Conservation (phyloP, 1,140 invertebrate species). For the Heliconius eleuchia region DNA sequence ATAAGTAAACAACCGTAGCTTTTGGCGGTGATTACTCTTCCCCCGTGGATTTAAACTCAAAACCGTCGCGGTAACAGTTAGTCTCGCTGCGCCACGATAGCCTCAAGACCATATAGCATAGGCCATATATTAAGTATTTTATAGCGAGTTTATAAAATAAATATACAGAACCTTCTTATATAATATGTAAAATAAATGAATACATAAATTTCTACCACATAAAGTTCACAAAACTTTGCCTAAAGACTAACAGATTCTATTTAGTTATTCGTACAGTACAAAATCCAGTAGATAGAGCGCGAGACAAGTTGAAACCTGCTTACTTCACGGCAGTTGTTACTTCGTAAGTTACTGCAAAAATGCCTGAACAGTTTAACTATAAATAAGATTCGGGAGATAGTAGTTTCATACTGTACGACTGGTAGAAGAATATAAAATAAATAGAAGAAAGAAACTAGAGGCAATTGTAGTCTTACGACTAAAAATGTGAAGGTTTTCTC, state of each 20-base stretch:
- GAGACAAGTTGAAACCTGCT: slow-evolving; percentile 42
- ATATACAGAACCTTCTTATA: background rate
- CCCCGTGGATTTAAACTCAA: too few species aligned
- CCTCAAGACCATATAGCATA: too few species aligned
- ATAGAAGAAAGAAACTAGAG: too few species aligned
- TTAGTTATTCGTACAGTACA: slow-evolving; percentile 29
- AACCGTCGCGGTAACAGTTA: too few species aligned
- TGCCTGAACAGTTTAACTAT: slow-evolving; percentile 40
- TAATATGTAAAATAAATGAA: background rate
- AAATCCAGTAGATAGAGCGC: slow-evolving; percentile 29
- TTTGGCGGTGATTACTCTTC: too few species aligned
- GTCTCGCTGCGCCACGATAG: too few species aligned
- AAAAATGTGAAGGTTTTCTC: too few species aligned
- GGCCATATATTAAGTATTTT: too few species aligned
- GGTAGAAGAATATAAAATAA: background rate
- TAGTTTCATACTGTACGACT: background rate
- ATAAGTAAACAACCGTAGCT: too few species aligned
- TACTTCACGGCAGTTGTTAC: slow-evolving; percentile 37
- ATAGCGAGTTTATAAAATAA: background rate
- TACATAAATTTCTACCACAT: background rate
- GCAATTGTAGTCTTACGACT: too few species aligned
- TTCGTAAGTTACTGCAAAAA: slow-evolving; percentile 45
- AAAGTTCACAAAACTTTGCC: slow-evolving; percentile 1
- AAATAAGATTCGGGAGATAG: slow-evolving; percentile 43
- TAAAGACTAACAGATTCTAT: slow-evolving; percentile 19